Evolutionary conservation across 2,888 invertebrate genomes (phyloP), one percentile per base, ranked within the genome.

Genomic region (Apamea sordens): DNA sequence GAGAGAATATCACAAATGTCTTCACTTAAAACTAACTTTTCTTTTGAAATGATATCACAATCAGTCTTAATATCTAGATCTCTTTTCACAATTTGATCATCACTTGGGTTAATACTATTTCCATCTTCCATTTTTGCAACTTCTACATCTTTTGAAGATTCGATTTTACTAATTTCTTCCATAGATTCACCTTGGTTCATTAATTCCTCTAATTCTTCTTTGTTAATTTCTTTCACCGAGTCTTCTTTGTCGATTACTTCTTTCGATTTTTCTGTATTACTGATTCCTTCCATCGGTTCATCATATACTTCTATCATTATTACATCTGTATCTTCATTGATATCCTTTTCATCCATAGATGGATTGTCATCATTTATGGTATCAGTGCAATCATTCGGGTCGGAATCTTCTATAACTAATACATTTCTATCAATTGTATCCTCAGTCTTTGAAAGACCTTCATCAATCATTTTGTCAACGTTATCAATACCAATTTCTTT

Each of bases 11-110:
- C 85, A 87, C 85, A 82, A 36, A 56, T 15, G 4, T 44, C 18
- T 68, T 67, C 41, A 64, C 82, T 79, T 86, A 85, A 36, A 75
- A 53, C 87, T 84, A 86, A 8, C 18, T 63, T 63, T 21, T 36
- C n/a, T 36, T 65, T 72, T 18, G n/a, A 44, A 32, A 53, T 24
- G 5, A 6, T 76, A 76, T 64, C 41, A 79, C 67, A 11, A 69
- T 81, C 80, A 74, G 77, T 65, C 70, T 68, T 47, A 21, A 2
- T 13, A 18, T 32, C 28, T 67, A 76, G 28, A 53, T 80, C 24
- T 32, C 21, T 1, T 44, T 53, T 47, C 24, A 36, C 56, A 18
- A 41, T 61, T 41, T 69, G 36, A 2, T 18, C 6, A 56, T 63
- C 28, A 32, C 28, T 56, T 56, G 28, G 41, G 15, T 56, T 63